Evolutionary conservation across 2,113 vertebrate genomes (phyloP), one percentile per base, ranked within the genome.

Genomic region (Melanocharis versteri): DNA sequence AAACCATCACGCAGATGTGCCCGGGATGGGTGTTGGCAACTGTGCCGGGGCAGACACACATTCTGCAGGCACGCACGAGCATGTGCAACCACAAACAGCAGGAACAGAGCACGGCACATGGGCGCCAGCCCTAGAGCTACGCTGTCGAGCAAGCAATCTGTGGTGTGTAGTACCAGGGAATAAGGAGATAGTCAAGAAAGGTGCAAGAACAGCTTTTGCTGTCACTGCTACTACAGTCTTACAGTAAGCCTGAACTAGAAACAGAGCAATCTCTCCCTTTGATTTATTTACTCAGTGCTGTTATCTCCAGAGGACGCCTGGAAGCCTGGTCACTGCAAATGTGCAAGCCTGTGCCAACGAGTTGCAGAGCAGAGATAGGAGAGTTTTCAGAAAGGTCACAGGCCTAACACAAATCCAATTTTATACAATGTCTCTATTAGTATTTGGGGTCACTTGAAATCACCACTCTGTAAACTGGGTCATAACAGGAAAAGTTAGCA

Each of bases 81-180:
- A 6, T 4, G 37, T 22, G 66, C 50, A 14, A 40, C 40, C 66
- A 3, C 31, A 9, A 40, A 27, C 17, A 11, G 66, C 35, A 12
- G 66, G 48, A 20, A 21, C 20, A 3, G 47, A 37, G 66, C 28
- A 0, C 21, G 1, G 68, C 31, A 16, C 45, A 6, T 0, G 65
- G 65, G 24, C 15, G 33, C 70, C 57, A 30, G 48, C 51, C 62
- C 56, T 3, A 0, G 24, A 35, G 57, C 24, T 13, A 4, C 12
- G 0, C 50, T 5, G 73, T 24, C 24, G 20, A 8, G 20, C 23
- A 6, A 45, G 39, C 58, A 60, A 42, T 3, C 30, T 26, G 42
- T 2, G 10, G 19, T 11, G 50, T 24, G 0, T n/a, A 1, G 0
- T 10, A 26, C 10, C 3, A 8, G 19, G 18, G 13, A 27, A 16